Evolutionary conservation across 2,113 vertebrate genomes (phyloP).

Genomic region (Larimichthys crocea): DNA sequence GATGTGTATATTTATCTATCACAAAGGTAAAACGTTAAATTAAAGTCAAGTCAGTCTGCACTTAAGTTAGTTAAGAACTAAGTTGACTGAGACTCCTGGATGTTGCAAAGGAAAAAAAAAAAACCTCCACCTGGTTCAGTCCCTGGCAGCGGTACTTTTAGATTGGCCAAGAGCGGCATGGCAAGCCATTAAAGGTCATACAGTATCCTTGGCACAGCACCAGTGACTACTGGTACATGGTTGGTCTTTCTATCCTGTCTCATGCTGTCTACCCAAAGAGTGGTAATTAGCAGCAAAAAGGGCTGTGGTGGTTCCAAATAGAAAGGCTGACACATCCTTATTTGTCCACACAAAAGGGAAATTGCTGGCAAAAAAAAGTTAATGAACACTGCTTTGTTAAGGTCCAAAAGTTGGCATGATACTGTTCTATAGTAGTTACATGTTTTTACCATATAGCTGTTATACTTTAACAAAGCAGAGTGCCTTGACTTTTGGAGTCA

Average conservation of each 20-base stretch:
- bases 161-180: slow-evolving; percentile 13
- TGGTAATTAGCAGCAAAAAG: not conserved
- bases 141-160: slow-evolving; percentile 8
- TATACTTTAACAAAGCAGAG: not conserved
- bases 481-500: not conserved
- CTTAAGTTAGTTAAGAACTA: not conserved
- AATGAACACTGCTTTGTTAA: not conserved
- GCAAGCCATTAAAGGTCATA: slow-evolving; percentile 25
- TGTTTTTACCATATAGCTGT: not conserved
- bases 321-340: not conserved
- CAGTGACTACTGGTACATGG: not conserved
- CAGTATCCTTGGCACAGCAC: slow-evolving; percentile 17
- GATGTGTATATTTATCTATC: not conserved
- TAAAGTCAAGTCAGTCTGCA: too few species aligned
- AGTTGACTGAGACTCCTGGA: slow-evolving; percentile 6
- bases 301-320: not conserved
- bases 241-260: slow-evolving; percentile 10
- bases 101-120: slow-evolving; percentile 1
- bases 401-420: not conserved
- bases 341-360: not conserved
- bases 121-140: slow-evolving; percentile 12
- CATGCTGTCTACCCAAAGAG: slow-evolving; percentile 1
- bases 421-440: not conserved
- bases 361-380: not conserved
- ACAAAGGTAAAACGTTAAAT: not conserved